Conservation (phyloP, 2,888 invertebrate genomes). For the Carpatolechia fugitivella region DNA sequence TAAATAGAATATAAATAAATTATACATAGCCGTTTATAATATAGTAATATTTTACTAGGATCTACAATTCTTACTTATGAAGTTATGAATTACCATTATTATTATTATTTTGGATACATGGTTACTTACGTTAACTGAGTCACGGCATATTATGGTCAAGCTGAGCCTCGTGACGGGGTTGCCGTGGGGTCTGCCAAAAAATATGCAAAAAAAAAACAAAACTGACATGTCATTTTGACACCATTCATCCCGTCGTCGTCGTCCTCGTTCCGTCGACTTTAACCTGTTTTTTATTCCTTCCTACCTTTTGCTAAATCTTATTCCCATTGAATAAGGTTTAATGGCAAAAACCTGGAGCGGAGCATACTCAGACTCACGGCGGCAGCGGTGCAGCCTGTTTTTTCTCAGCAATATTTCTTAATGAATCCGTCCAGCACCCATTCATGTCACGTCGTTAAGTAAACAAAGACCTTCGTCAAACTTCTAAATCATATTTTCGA, state of each 20-base stretch:
- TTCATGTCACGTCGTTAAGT: constrained; percentile 70
- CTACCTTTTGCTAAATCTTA: constrained; percentile 18
- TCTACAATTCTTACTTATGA: no score
- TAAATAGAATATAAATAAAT: no score
- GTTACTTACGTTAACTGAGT: no score
- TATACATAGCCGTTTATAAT: no score
- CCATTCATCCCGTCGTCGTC: constrained; percentile 65
- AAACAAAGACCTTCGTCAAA: constrained; percentile 70
- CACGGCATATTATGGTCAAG: no score
- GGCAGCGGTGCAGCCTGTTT: constrained; percentile 39
- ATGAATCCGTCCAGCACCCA: constrained; percentile 68
- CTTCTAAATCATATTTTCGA: constrained; percentile 36
- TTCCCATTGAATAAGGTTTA: constrained; percentile 29
- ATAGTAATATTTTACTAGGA: no score
- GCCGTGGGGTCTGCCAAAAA: constrained; percentile 45
- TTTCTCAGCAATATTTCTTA: constrained; percentile 64
- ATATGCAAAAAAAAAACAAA: constrained; percentile 65
- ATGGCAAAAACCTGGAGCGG: constrained; percentile 17
- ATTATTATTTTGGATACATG: no score
- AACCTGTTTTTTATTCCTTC: constrained; percentile 30
- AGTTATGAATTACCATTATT: no score
- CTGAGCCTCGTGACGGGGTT: no score
- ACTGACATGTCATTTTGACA: constrained; percentile 74
- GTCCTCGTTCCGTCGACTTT: constrained; percentile 31
- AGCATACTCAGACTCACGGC: constrained; percentile 27